Conservation (phyloP, 2,797 vertebrate species). For the Gallirallus australis region DNA sequence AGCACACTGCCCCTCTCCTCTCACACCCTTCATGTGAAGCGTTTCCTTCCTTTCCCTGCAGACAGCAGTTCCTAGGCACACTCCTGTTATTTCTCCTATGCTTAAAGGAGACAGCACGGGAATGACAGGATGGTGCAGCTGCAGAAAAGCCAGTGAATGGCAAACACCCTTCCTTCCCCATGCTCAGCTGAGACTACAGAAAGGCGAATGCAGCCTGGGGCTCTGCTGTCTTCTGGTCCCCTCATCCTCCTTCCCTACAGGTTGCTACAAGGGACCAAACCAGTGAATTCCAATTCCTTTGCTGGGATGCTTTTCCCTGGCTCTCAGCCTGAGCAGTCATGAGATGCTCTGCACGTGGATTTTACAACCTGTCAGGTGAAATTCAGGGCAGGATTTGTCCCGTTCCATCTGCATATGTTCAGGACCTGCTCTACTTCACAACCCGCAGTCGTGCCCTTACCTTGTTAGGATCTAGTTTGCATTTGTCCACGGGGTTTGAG, state of each 20-base stretch:
- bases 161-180: background rate
- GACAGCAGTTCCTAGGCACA: background rate
- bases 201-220: background rate
- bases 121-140: background rate
- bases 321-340: background rate
- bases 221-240: background rate
- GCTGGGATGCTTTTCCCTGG: background rate
- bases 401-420: rapidly evolving
- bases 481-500: conserved; percentile 98
- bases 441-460: conserved; percentile 65
- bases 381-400: background rate
- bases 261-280: background rate
- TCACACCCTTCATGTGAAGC: background rate
- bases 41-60: background rate
- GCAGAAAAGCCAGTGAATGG: background rate
- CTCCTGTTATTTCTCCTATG: background rate
- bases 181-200: background rate
- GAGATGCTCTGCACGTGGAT: rapidly evolving
- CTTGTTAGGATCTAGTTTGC: conserved; percentile 97
- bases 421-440: background rate
- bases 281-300: background rate
- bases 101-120: background rate
- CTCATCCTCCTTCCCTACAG: background rate
- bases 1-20: background rate
- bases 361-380: background rate